Evolutionary conservation across 2,888 invertebrate species (phyloP), one percentile per base, ranked within the genome.

Genomic region (Metellina segmentata): DNA sequence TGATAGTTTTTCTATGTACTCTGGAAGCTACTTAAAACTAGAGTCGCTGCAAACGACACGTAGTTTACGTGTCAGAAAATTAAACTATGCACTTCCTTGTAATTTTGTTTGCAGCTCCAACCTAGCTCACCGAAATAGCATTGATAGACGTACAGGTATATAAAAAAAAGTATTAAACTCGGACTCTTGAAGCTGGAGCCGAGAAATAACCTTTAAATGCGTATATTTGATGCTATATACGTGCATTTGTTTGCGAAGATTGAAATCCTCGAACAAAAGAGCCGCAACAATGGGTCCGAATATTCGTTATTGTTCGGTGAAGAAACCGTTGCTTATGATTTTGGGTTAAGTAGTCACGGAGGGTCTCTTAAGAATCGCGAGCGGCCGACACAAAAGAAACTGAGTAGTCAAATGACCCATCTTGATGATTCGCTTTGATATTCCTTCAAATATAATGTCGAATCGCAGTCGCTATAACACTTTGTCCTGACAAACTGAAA

Each of bases 241-340:
- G 61, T 61, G 61, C 61, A 61, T 61, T 61, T 61, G 61, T 61
- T 61, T 61, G 16, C 61, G 61, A 61, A 61, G 61, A 61, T 61
- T 61, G 61, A 61, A 61, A 16, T 61, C 11, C 61, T 11, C 16
- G 61, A 61, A 61, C 61, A 61, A 61, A 61, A 61, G 61, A 61
- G 61, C 61, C 61, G 61, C 61, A 61, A 61, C 61, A 61, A 61
- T 61, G 61, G 61, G 61, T 61, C 61, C 61, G 61, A 61, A 61
- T 13, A 8, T 61, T 13, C 61, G 61, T 16, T 16, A 16, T 61
- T 61, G 61, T 61, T 61, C 61, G 61, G 11, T 34, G 34, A 34
- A 34, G 34, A 34, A 34, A 34, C 34, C 61, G 61, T 16, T 61
- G 61, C 61, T 61, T 11, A 16, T 8, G 61, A 16, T 61, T 61